phyloP scores from a whole-genome alignment of 2,888 invertebrate genomes.

The Prosopocoilus inquinatus region DNA sequence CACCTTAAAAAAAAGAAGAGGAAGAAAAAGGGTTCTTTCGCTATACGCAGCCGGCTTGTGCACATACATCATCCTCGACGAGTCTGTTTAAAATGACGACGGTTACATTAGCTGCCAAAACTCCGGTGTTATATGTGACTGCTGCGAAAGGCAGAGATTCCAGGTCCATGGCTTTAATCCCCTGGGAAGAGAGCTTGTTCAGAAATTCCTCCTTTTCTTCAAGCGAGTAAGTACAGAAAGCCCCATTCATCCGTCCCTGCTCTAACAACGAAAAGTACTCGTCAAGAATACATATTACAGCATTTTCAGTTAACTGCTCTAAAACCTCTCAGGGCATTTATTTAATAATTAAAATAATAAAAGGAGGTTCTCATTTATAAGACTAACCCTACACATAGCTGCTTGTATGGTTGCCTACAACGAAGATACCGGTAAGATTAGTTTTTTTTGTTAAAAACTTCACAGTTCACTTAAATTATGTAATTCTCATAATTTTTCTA shows the following conservation, averaged over 20 bases:
- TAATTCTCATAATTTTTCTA: too few species aligned
- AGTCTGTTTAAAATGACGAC: slow-evolving; percentile 70
- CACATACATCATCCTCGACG: slow-evolving; percentile 64
- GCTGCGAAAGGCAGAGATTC: slow-evolving; percentile 74
- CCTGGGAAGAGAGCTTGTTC: slow-evolving; percentile 51
- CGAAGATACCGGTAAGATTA: too few species aligned
- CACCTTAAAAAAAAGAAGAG: too few species aligned
- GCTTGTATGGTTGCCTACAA: too few species aligned
- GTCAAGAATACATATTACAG: slow-evolving; percentile 5
- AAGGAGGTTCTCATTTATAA: too few species aligned
- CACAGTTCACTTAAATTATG: too few species aligned
- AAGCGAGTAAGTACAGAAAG: slow-evolving; percentile 66
- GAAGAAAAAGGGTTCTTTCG: too few species aligned
- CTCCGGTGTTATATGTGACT: slow-evolving; percentile 61
- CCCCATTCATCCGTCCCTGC: slow-evolving; percentile 74
- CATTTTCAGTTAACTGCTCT: neutral
- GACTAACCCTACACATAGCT: too few species aligned
- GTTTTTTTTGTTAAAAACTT: too few species aligned
- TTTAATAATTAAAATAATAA: too few species aligned
- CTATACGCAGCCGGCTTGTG: neutral
- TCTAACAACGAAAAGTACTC: too few species aligned
- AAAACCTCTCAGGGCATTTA: too few species aligned
- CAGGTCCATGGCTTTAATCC: slow-evolving; percentile 78
- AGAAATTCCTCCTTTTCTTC: slow-evolving; percentile 65
- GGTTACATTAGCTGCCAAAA: slow-evolving; percentile 68